phyloP scores from a whole-genome alignment of 2,797 vertebrate genomes.

The Sphenodon punctatus region DNA sequence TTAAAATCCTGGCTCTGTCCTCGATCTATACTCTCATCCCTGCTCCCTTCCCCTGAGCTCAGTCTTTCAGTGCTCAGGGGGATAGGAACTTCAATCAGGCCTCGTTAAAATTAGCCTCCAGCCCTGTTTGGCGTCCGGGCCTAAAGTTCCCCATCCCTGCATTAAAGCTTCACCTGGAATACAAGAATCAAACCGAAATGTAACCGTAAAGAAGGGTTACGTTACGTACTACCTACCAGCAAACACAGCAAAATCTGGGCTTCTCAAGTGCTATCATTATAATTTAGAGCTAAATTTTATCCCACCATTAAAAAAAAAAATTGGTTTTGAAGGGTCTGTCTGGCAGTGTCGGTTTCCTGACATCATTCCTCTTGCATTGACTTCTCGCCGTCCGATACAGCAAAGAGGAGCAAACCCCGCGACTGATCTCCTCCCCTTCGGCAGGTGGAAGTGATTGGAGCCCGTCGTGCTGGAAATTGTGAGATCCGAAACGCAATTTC shows the following conservation, averaged over 20 bases:
- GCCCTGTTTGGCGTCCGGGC: too few species aligned
- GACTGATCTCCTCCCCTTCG: too few species aligned
- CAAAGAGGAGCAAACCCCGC: rapidly evolving
- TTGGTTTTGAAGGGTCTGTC: conserved; percentile 7
- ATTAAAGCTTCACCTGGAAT: conserved; percentile 27
- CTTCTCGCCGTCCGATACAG: background rate
- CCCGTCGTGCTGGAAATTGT: background rate
- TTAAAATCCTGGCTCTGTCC: too few species aligned
- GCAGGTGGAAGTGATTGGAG: background rate
- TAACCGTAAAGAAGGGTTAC: too few species aligned
- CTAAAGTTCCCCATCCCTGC: too few species aligned
- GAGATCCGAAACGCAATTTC: background rate
- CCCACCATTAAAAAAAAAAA: conserved; percentile 22
- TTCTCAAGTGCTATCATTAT: conserved; percentile 38
- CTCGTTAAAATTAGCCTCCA: too few species aligned
- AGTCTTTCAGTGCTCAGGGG: too few species aligned
- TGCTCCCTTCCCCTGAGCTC: background rate
- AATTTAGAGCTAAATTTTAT: conserved; percentile 60
- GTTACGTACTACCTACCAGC: too few species aligned
- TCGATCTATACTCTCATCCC: too few species aligned
- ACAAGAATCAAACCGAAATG: conserved; percentile 23
- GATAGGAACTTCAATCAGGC: too few species aligned
- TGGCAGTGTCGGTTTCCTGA: background rate
- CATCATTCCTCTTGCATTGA: conserved; percentile 8
- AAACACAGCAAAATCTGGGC: conserved; percentile 16